phyloP scores from a whole-genome alignment of 53 echinoderm and acorn worm species.

The Crossaster papposus region DNA sequence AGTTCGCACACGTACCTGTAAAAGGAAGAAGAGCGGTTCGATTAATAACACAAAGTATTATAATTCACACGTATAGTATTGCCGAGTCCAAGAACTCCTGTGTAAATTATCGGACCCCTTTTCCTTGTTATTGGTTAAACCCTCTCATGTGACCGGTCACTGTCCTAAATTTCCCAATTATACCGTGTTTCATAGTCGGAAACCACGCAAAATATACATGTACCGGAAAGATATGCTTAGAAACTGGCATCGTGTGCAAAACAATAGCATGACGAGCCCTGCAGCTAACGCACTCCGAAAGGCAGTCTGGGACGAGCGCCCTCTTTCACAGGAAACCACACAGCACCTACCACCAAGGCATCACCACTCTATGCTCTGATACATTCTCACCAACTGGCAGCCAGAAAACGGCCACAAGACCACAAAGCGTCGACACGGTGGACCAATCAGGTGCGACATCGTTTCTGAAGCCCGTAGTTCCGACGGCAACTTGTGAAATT shows the following conservation, averaged over 20 bases:
- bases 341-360: background rate
- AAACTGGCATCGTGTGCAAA: too few relatives aligned
- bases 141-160: too few relatives aligned
- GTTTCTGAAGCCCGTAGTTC: background rate
- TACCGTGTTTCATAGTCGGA: too few relatives aligned
- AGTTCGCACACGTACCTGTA: background rate
- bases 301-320: background rate
- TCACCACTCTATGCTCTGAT: background rate
- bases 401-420: background rate
- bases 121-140: too few relatives aligned
- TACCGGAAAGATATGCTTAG: too few relatives aligned
- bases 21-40: background rate
- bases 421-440: background rate
- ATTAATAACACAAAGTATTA: background rate
- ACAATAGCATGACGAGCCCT: too few relatives aligned
- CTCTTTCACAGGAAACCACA: constrained; percentile 8
- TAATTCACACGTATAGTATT: background rate
- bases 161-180: too few relatives aligned
- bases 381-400: background rate
- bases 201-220: too few relatives aligned
- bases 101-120: too few relatives aligned
- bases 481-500: constrained; percentile 16
- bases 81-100: background rate
- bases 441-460: constrained; percentile 29
- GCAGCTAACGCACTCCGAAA: too few relatives aligned